Base-by-base conservation (phyloP, 1,140 invertebrate genomes). In the Himalopsyche phryganea region DNA sequence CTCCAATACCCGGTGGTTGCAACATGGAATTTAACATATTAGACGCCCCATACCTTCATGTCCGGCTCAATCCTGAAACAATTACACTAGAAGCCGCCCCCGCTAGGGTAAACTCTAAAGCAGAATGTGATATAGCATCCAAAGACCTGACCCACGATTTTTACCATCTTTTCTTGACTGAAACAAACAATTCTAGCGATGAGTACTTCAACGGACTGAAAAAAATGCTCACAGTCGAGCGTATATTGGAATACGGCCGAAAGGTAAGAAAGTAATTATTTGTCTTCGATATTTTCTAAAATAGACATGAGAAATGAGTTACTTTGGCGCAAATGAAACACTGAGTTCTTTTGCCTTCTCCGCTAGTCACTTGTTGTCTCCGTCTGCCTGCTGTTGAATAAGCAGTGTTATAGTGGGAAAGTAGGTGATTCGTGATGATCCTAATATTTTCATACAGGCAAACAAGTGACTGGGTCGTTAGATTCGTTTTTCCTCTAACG, bases 1-100 rank as follows among this genome's bases (percentile, higher is more conserved):
- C 83, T 67, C 89, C 89, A 3, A 75, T 90, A 64, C 88, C 89
- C 38, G 89, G 89, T 55, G 89, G 86, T 23, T 91, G 89, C 66
- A 90, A 88, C 61, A 80, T 88, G 78, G 84, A 87, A 65, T 84
- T 84, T 62, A 69, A 80, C 38, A 70, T 83, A n/a, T 71, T 81
- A 65, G 80, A 79, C 55, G 81, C 86, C 14, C 87, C 89, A 6
- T 90, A 81, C 66, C 74, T 88, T 61, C 72, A 72, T 28, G 63
- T 85, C 0, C 60, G 54, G 1, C 74, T 79, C 32, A 77, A 68
- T 28, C 65, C 78, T 42, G 69, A 78, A n/a, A 76, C 81, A 32
- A 75, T 87, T 3, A 71, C 66, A 33, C 77, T 90, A 0, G 80
- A 85, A 54, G 79, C 76, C 13, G 83, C 85, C 50, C 76, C 82